Evolutionary conservation across 2,113 vertebrate species (phyloP).

Genomic region (Rhabdornis inornatus): DNA sequence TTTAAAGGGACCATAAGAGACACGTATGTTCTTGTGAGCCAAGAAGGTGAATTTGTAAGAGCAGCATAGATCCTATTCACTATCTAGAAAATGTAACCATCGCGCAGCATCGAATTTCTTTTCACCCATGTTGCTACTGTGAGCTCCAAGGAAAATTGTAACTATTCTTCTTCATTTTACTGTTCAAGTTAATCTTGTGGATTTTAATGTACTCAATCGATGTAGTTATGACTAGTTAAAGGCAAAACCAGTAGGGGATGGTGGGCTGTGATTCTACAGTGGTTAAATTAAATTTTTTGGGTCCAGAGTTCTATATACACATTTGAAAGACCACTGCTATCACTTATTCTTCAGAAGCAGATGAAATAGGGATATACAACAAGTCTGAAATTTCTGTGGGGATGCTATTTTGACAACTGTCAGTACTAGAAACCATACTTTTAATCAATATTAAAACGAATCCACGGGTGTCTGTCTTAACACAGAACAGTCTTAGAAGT

Average conservation of each 20-base stretch:
- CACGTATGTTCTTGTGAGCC: background rate
- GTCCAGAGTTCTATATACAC: background rate
- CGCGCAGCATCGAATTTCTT: background rate
- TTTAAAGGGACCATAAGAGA: background rate
- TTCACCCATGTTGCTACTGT: background rate
- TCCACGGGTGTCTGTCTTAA: background rate
- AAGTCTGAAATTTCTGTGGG: background rate
- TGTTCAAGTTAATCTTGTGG: background rate
- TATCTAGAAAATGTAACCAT: background rate
- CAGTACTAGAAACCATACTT: background rate
- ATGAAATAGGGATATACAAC: background rate
- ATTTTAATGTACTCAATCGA: background rate
- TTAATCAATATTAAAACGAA: background rate
- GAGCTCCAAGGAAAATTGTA: background rate
- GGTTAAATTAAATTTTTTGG: background rate
- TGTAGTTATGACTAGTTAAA: background rate
- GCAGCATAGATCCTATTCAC: background rate
- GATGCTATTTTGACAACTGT: constrained; percentile 18
- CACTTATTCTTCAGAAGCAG: background rate
- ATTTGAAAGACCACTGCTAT: background rate
- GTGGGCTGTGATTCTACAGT: background rate
- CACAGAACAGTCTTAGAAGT: constrained; percentile 11
- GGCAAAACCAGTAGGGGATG: background rate
- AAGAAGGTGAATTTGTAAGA: background rate
- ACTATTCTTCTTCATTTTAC: background rate